phyloP scores from a whole-genome alignment of 2,888 invertebrate species.

The Lasioglossum lativentre region DNA sequence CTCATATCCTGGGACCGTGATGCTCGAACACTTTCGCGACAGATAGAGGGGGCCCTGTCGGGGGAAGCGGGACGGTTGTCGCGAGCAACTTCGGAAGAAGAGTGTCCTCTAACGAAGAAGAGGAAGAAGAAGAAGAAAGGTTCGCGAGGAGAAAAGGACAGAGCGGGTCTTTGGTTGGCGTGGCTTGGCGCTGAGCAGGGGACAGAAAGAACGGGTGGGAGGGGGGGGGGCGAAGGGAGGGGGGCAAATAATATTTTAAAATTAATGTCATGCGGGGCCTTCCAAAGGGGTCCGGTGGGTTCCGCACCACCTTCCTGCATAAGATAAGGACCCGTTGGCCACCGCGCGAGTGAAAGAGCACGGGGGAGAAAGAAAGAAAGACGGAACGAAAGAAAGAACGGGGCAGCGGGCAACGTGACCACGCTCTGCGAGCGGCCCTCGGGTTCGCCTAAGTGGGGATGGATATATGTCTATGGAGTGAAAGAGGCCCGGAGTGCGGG shows the following conservation, averaged over 20 bases:
- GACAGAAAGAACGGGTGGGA: neutral
- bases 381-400: neutral
- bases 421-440: conserved; percentile 34
- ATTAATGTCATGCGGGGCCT: conserved; percentile 81
- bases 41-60: neutral
- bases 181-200: neutral
- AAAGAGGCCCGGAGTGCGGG: conserved; percentile 45
- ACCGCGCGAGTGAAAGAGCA: conserved; percentile 55
- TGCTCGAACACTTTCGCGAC: neutral
- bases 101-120: neutral
- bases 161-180: neutral
- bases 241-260: conserved; percentile 82
- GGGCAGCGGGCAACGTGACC: conserved; percentile 28
- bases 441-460: conserved; percentile 32
- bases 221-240: conserved; percentile 52
- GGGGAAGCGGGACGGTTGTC: neutral
- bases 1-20: neutral
- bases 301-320: conserved; percentile 73
- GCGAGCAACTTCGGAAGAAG: neutral
- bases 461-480: conserved; percentile 53
- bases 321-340: conserved; percentile 74
- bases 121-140: neutral
- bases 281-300: conserved; percentile 74
- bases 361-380: neutral
- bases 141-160: conserved; percentile 48